Conservation (phyloP, 2,113 vertebrate species). For the Hystrix brachyura region DNA sequence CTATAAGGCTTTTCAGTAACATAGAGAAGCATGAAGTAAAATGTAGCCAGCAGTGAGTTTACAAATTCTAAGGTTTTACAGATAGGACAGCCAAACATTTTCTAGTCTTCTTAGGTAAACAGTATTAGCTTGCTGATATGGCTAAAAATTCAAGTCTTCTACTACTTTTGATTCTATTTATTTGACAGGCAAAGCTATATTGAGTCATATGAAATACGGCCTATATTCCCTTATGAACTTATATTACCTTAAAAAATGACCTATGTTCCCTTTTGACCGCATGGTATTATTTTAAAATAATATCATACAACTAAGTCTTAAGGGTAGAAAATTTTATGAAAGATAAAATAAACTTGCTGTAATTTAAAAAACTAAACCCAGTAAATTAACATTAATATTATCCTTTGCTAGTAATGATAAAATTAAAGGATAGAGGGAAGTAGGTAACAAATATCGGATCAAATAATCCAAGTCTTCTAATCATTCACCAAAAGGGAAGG, state of each 20-base stretch:
- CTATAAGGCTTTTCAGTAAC: not conserved
- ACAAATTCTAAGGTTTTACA: conserved; percentile 19
- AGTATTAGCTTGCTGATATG: not conserved
- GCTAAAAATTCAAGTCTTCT: not conserved
- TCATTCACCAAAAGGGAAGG: conserved; percentile 48
- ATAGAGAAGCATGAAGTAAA: conserved; percentile 33
- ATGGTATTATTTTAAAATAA: conserved; percentile 61
- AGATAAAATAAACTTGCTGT: conserved; percentile 41
- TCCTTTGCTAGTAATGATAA: not conserved
- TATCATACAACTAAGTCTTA: not conserved
- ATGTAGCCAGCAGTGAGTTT: not conserved
- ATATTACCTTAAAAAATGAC: conserved; percentile 53
- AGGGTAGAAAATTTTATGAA: conserved; percentile 48
- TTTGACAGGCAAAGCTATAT: not conserved
- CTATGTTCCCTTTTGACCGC: not conserved
- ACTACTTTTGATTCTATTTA: not conserved
- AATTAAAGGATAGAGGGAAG: conserved; percentile 35
- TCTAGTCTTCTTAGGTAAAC: not conserved
- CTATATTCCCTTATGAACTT: not conserved
- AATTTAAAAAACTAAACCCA: conserved; percentile 36
- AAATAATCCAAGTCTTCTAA: conserved; percentile 47
- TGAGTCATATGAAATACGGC: not conserved
- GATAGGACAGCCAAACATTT: not conserved
- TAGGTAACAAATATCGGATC: not conserved
- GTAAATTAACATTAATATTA: conserved; percentile 50